Evolutionary conservation across 2,113 vertebrate genomes (phyloP).

Genomic region (Ceyx margarethae): DNA sequence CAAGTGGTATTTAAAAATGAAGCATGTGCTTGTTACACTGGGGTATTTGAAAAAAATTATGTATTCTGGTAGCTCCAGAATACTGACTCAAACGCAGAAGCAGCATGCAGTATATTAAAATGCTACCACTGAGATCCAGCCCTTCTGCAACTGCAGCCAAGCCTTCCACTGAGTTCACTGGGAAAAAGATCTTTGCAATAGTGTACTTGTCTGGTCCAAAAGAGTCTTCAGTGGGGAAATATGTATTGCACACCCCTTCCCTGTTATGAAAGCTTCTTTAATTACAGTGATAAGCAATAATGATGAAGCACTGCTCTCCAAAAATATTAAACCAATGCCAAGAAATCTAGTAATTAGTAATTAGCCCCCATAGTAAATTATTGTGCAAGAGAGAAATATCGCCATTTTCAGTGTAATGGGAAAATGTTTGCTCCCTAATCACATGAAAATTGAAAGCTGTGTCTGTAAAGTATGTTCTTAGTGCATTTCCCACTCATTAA

Average conservation of each 20-base stretch:
- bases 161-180: not conserved
- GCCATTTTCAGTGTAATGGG: constrained; percentile 23
- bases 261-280: constrained; percentile 38
- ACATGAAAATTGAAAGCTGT: constrained; percentile 37
- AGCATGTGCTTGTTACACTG: not conserved
- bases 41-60: constrained; percentile 2
- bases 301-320: constrained; percentile 15
- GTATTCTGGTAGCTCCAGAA: not conserved
- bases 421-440: not conserved
- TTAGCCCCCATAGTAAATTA: not conserved
- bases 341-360: constrained; percentile 24
- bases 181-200: not conserved
- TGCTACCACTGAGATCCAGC: not conserved
- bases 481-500: not conserved
- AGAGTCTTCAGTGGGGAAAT: not conserved
- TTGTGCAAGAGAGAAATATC: constrained; percentile 32
- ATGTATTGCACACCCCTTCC: not conserved
- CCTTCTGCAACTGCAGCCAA: constrained; percentile 1
- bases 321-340: constrained; percentile 35
- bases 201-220: constrained; percentile 20
- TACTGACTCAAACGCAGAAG: not conserved
- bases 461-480: not conserved
- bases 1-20: constrained; percentile 51
- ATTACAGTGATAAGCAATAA: constrained; percentile 1
- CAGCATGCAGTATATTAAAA: not conserved